These are phyloP conservation scores for Drosophila subsilvestris DNA, from an alignment of 2,888 invertebrate species.

Conservation along the genomic window DNA sequence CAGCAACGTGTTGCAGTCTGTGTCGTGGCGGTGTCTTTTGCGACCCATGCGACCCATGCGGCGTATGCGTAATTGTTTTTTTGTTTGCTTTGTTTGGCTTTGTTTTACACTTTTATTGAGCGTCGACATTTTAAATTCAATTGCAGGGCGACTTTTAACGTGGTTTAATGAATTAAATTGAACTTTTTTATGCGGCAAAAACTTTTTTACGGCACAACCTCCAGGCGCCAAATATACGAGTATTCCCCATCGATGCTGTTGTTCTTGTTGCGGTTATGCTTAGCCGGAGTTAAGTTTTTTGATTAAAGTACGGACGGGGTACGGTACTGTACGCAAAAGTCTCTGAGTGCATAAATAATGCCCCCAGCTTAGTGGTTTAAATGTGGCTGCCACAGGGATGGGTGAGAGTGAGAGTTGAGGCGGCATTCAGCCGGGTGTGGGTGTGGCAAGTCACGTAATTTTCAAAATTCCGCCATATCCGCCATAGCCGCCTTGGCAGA, in stretches of 20 bases:
- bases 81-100: conserved; percentile 3
- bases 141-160: conserved; percentile 66
- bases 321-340: too few species aligned
- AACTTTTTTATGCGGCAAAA: conserved; percentile 71
- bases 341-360: conserved; percentile 71
- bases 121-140: conserved; percentile 78
- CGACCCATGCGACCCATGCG: conserved; percentile 43
- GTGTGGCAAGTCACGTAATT: conserved; percentile 69
- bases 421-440: not conserved
- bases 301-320: conserved; percentile 27
- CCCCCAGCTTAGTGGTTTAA: conserved; percentile 65
- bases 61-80: conserved; percentile 75
- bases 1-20: conserved; percentile 68
- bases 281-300: conserved; percentile 61
- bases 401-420: not conserved
- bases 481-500: conserved; percentile 64
- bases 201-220: conserved; percentile 69
- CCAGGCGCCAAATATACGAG: conserved; percentile 64
- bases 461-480: conserved; percentile 71
- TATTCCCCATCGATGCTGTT: conserved; percentile 35
- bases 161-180: conserved; percentile 79
- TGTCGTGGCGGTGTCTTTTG: conserved; percentile 20
- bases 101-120: conserved; percentile 61
- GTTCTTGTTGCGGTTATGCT: conserved; percentile 52
- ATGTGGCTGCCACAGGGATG: conserved; percentile 55